Conservation (phyloP, 2,797 vertebrate species). For the Tinamus major region DNA sequence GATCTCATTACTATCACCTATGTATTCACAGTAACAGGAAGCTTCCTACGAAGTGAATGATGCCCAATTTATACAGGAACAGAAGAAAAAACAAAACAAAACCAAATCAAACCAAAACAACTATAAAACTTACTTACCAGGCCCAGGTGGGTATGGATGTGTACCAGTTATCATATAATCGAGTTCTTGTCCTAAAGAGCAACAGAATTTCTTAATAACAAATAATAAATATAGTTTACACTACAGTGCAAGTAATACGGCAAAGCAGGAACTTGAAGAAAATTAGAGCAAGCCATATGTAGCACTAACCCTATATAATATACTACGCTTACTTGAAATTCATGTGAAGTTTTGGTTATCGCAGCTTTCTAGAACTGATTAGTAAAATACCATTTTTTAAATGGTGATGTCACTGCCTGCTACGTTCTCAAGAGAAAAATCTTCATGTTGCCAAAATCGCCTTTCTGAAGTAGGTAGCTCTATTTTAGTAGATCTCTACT, state of each 20-base stretch:
- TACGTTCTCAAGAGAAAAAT: not conserved
- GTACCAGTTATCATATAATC: slow-evolving; percentile 97
- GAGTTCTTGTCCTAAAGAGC: slow-evolving; percentile 84
- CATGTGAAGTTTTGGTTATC: not conserved
- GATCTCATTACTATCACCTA: not conserved
- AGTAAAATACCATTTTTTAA: not conserved
- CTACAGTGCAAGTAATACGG: not conserved
- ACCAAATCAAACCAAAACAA: no score
- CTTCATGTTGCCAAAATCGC: not conserved
- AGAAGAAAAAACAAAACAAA: not conserved
- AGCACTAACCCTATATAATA: not conserved
- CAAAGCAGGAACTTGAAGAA: not conserved
- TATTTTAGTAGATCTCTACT: not conserved
- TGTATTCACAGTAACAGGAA: not conserved
- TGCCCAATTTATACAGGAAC: not conserved
- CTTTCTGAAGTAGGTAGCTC: not conserved
- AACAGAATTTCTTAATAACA: not conserved
- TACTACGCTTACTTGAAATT: not conserved
- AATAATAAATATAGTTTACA: not conserved
- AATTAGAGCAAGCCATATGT: not conserved
- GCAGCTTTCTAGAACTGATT: not conserved
- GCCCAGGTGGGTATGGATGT: slow-evolving; percentile 95
- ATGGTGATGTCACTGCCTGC: not conserved
- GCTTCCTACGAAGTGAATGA: not conserved
- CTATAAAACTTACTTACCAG: slow-evolving; percentile 81